These are phyloP conservation scores for Cotesia congregata DNA, from an alignment of 2,888 invertebrate species.

Conservation along the genomic window DNA sequence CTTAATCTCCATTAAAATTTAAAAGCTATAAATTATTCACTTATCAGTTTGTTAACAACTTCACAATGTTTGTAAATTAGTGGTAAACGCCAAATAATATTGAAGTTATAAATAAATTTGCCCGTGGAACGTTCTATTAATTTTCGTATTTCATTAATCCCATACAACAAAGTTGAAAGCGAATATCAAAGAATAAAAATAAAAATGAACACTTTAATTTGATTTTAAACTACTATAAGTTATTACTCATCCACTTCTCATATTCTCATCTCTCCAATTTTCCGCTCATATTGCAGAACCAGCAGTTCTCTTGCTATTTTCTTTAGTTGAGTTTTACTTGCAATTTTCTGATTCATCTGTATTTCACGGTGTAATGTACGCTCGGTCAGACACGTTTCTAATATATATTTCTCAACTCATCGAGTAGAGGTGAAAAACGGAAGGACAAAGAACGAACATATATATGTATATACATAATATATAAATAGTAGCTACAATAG, in stretches of 20 bases:
- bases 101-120: too few relatives aligned
- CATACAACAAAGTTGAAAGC: background rate
- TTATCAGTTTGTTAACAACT: too few relatives aligned
- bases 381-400: conserved; percentile 32
- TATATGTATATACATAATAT: background rate
- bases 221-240: background rate
- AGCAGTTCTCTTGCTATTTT: conserved; percentile 9
- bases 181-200: background rate
- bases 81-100: too few relatives aligned
- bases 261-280: conserved; percentile 15
- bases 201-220: background rate
- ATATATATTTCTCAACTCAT: conserved; percentile 29
- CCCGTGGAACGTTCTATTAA: too few relatives aligned
- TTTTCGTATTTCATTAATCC: too few relatives aligned
- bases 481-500: background rate
- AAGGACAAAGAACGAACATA: conserved; percentile 13
- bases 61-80: too few relatives aligned
- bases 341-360: conserved; percentile 26
- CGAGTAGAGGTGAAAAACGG: background rate
- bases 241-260: conserved; percentile 7
- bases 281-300: conserved; percentile 3
- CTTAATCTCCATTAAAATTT: too few relatives aligned
- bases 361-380: conserved; percentile 23
- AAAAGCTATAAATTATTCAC: too few relatives aligned
- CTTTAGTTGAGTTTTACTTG: conserved; percentile 22